phyloP scores from a whole-genome alignment of 2,888 invertebrate genomes.

The Dioctria rufipes region DNA sequence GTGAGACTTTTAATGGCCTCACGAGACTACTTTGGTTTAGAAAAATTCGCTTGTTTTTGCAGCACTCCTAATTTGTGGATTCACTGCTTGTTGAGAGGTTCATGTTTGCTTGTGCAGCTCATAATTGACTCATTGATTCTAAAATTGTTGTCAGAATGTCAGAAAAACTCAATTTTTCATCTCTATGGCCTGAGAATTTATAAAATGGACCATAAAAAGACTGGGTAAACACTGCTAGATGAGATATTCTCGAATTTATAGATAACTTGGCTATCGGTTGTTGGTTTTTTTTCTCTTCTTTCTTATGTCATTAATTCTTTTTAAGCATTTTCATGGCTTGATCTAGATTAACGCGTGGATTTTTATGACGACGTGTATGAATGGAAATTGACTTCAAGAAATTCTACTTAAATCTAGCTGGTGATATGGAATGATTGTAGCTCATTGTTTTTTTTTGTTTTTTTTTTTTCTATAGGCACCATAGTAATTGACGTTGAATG shows the following conservation, averaged over 20 bases:
- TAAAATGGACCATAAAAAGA: neutral
- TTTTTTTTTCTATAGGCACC: too few species aligned
- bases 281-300: neutral
- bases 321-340: too few species aligned
- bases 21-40: neutral
- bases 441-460: too few species aligned
- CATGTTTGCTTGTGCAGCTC: neutral
- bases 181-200: neutral
- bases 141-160: neutral
- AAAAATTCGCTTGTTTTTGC: slow-evolving; percentile 1
- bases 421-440: too few species aligned
- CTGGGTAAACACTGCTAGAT: neutral
- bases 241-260: neutral
- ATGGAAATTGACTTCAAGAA: too few species aligned
- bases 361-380: too few species aligned
- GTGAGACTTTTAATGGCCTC: neutral
- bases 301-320: too few species aligned
- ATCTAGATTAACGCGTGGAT: too few species aligned
- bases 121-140: slow-evolving; percentile 49
- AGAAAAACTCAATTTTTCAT: neutral
- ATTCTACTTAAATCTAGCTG: too few species aligned
- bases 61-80: slow-evolving; percentile 1
- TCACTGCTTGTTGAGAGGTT: slow-evolving; percentile 24
- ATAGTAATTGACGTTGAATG: too few species aligned
- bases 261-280: neutral